Evolutionary conservation across 2,888 invertebrate genomes (phyloP), one percentile per base, ranked within the genome.

Genomic region (Abrostola tripartita): DNA sequence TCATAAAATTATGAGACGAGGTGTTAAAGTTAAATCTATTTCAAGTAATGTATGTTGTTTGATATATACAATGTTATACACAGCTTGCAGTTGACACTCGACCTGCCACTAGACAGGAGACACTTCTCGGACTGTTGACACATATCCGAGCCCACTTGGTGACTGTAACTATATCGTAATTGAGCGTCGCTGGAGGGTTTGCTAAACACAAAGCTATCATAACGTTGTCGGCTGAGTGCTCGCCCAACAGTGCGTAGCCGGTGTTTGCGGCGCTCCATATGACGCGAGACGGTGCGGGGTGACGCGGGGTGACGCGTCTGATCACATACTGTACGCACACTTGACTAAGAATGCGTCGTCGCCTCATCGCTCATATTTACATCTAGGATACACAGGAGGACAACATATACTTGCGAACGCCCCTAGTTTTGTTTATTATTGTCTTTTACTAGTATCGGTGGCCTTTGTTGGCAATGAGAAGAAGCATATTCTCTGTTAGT

Each of bases 201-300:
- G 74, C 64, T 65, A 61, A 76, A 65, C 69, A 74, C 74, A 74
- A 64, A 71, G 65, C 76, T 76, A 78, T 71, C 74, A 78, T 71
- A 71, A 66, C 63, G 52, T 51, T 55, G 62, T 58, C 53, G 60
- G 61, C 53, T 59, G 8, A 68, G 71, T 71, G 71, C 69, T 69
- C 41, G 61, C 49, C 42, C 49, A 49, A 52, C 52, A 56, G 51
- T 50, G 61, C 58, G 47, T 24, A 41, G 37, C 37, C 37, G 37
- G 47, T 62, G 60, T 62, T 62, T 70, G 57, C 37, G 44, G 24
- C 24, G 37, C 12, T 51, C 41, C 14, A 52, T 62, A 50, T 41
- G 9, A 24, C 8, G 37, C 40, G 40, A 53, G 14, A n/a, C 7
- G 12, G 40, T 24, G 53, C 44, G 35, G 49, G 57, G 40, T 35